A percentile compares a stretch with the other conserved stretches of the same genome.
Conservation (phyloP, 2,113 vertebrate genomes). For the Parus major region DNA sequence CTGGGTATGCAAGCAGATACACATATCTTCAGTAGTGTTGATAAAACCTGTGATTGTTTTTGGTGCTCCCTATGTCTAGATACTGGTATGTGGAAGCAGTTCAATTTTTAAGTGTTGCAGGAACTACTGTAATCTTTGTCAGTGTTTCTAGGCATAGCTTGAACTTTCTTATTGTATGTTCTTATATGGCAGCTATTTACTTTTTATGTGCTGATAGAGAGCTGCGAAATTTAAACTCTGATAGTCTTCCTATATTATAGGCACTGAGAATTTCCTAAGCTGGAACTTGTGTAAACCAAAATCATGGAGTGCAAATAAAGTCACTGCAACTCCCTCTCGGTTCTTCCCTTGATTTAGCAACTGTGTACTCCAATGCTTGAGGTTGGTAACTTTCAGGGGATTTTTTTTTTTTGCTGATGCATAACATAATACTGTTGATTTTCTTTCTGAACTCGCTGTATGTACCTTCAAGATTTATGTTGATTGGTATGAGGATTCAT, state of each 20-base stretch:
- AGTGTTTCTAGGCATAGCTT: neutral
- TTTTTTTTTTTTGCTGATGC: neutral
- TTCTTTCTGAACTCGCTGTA: neutral
- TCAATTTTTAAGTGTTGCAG: constrained; percentile 2
- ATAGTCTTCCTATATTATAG: neutral
- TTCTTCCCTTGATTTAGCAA: neutral
- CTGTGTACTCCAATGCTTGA: neutral
- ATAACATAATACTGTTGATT: neutral
- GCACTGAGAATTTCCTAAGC: neutral
- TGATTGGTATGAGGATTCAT: neutral
- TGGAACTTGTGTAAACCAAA: neutral
- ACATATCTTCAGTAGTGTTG: neutral
- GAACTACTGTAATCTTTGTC: neutral
- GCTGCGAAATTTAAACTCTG: neutral
- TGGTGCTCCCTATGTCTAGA: neutral
- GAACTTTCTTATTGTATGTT: neutral
- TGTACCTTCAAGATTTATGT: neutral
- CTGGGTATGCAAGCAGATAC: neutral
- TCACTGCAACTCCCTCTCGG: neutral
- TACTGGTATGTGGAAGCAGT: neutral
- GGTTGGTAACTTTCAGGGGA: neutral
- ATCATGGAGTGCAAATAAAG: neutral
- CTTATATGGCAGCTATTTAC: neutral
- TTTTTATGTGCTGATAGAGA: constrained; percentile 7
- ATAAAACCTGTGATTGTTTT: neutral